Evolutionary conservation across 2,113 vertebrate genomes (phyloP).

Genomic region (Pseudorectes ferrugineus): DNA sequence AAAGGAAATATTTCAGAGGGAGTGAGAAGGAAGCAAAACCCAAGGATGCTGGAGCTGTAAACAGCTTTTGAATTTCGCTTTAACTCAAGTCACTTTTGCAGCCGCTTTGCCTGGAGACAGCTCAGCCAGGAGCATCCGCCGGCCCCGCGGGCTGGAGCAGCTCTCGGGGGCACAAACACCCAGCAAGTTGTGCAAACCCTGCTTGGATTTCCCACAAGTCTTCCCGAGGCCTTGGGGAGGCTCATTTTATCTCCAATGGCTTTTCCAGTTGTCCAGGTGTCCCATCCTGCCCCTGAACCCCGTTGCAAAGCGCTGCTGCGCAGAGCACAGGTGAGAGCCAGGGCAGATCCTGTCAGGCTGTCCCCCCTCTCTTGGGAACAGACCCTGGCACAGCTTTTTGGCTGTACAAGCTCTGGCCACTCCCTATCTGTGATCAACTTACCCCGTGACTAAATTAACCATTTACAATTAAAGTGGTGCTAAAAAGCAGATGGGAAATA

Average conservation of each 20-base stretch:
- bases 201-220: rapidly evolving
- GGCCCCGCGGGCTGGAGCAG: rapidly evolving
- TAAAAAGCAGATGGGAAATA: constrained; percentile 46
- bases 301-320: rapidly evolving
- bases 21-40: neutral
- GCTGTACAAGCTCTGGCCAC: neutral
- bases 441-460: neutral
- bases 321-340: rapidly evolving
- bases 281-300: neutral
- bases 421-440: rapidly evolving
- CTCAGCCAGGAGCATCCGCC: neutral
- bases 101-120: neutral
- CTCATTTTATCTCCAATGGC: rapidly evolving
- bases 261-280: neutral
- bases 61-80: neutral
- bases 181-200: rapidly evolving
- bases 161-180: rapidly evolving
- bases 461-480: neutral
- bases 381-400: rapidly evolving
- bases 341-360: rapidly evolving
- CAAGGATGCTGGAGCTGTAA: neutral
- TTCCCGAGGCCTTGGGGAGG: no score
- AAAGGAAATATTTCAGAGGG: constrained; percentile 49
- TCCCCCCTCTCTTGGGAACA: rapidly evolving
- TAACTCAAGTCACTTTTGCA: neutral